Percentiles rank a stretch among this genome's conserved stretches.
Conservation (phyloP, 2,888 invertebrate genomes). For the Temnothorax unifasciatus region DNA sequence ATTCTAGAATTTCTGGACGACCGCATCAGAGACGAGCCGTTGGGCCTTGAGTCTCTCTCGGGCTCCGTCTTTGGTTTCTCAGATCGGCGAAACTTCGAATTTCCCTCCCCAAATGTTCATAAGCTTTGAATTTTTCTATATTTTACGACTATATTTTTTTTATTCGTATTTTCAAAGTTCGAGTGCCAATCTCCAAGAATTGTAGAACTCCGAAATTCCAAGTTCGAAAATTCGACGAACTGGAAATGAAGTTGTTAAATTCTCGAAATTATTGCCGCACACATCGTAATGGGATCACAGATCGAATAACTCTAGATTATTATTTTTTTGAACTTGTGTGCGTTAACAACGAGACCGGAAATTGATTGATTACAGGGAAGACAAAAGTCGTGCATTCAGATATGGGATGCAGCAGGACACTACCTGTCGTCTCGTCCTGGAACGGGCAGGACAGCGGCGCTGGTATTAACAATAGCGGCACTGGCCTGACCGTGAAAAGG, state of each 20-base stretch:
- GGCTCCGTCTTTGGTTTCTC: not conserved
- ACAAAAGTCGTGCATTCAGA: constrained; percentile 86
- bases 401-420: constrained; percentile 91
- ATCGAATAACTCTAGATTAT: not conserved
- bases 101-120: not conserved
- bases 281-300: not conserved
- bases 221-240: not conserved
- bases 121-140: not conserved
- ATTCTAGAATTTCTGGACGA: not conserved
- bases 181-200: not conserved
- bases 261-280: not conserved
- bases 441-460: constrained; percentile 81
- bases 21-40: not conserved
- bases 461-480: constrained; percentile 75
- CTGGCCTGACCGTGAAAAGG: constrained; percentile 89
- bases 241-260: not conserved
- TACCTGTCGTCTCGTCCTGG: constrained; percentile 89
- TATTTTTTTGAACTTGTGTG: not conserved
- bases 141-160: not conserved
- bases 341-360: constrained; percentile 21
- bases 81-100: not conserved
- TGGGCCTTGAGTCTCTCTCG: not conserved
- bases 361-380: constrained; percentile 77
- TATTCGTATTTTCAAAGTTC: not conserved
- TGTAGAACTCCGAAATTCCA: not conserved